A percentile compares a stretch with the other conserved stretches of the same genome.
These are phyloP conservation scores for Eudyptes chrysolophus DNA, from an alignment of 2,113 vertebrate genomes.

Conservation along the genomic window DNA sequence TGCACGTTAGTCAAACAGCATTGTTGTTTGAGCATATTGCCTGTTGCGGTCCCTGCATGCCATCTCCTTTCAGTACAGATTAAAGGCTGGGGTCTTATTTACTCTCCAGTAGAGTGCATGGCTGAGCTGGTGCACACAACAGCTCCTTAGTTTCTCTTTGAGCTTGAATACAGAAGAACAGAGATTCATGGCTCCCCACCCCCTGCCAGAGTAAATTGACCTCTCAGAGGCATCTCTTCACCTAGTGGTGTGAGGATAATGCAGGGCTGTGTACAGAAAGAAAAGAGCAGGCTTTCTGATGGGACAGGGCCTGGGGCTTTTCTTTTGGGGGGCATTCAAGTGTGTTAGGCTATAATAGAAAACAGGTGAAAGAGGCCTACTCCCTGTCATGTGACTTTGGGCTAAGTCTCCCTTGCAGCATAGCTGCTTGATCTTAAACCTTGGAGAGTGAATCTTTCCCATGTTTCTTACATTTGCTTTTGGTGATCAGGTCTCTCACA, in stretches of 20 bases:
- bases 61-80: constrained; percentile 64
- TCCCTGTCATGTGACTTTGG: not conserved
- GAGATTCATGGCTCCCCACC: constrained; percentile 69
- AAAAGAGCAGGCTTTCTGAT: not conserved
- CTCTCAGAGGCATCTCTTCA: constrained; percentile 75
- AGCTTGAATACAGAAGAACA: constrained; percentile 72
- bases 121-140: constrained; percentile 76
- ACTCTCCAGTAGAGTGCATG: constrained; percentile 70
- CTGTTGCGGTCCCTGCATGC: not conserved
- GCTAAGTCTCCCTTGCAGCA: not conserved
- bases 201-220: constrained; percentile 74
- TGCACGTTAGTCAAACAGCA: not conserved
- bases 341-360: constrained; percentile 30
- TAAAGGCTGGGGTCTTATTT: constrained; percentile 75
- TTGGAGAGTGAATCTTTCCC: not conserved
- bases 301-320: not conserved
- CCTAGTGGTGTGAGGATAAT: constrained; percentile 65
- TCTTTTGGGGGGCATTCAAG: constrained; percentile 25
- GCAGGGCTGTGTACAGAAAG: not conserved
- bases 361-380: constrained; percentile 27
- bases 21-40: not conserved
- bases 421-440: not conserved
- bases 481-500: not conserved
- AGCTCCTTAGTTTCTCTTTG: constrained; percentile 70
- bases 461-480: not conserved